Evolutionary conservation across 2,888 invertebrate genomes (phyloP), one percentile per base, ranked within the genome.

Genomic region (Eristalinus aeneus): DNA sequence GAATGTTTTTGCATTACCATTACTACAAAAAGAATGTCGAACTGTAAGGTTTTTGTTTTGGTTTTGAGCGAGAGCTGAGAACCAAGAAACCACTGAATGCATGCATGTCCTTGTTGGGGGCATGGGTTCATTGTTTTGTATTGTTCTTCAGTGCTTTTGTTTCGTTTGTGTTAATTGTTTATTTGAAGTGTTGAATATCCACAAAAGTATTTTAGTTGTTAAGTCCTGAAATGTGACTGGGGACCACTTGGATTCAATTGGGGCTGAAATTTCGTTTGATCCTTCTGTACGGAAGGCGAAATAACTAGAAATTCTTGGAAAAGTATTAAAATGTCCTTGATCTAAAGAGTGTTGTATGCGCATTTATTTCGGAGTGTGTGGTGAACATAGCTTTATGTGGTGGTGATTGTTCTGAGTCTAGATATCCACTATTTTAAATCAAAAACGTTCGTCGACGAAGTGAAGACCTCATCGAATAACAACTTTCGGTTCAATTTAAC

Each of bases 1-100:
- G 92, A 89, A 92, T 92, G 92, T 91, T 92, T 89, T 91, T 90
- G 73, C 91, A 92, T 87, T 91, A 90, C 87, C 90, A 91, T 88
- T 92, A 89, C 88, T 91, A 91, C 89, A 92, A 92, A 88, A 92
- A 90, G 88, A 88, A 89, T 72, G 85, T 89, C 87, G 89, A 92
- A 89, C 87, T 92, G 88, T 92, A 88, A 90, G 36, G 39, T 65
- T 22, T 64, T 34, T n/a, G n/a, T n/a, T 69, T 69, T 56, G 23
- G n/a, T 64, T 64, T 71, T 65, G n/a, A 31, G n/a, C 39, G 11
- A 54, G 16, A 53, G 31, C 31, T 27, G 27, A 27, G 27, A n/a
- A 67, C 53, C 6, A 22, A 46, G 8, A n/a, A 11, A 36, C 53
- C 46, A 46, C 60, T 68, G 80, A 76, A 31, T 63, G 78, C 82